Base-by-base conservation (phyloP, 2,113 vertebrate species). In the Pleuronectes platessa region DNA sequence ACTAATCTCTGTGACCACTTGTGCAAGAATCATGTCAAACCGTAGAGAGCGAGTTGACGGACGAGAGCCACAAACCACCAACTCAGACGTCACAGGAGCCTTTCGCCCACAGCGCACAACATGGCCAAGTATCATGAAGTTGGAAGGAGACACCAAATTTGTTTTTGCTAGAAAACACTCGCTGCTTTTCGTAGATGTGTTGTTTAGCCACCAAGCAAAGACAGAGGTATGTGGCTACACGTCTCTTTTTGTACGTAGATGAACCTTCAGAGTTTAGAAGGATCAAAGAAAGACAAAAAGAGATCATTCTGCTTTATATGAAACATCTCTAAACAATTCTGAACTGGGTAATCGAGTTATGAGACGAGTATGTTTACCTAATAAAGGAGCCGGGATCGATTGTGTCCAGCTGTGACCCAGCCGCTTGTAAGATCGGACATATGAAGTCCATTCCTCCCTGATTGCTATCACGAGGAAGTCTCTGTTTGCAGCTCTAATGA, bases 391-490 rank as follows among this genome's bases (percentile, higher is more conserved):
- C 45, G 26, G 55, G 61, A 61, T 81, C 27, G 4, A 83, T 67
- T 84, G 60, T 71, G 65, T 78, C 64, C 72, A 82, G 81, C 78
- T 84, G 79, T 67, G 77, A 76, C 49, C 68, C 54, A 64, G 67
- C 31, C 11, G 27, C n/a, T 53, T 51, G 67, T 21, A 13, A 77
- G 55, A 88, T 84, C 78, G 73, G 72, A 88, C 79, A 60, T 56
- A 47, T 67, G 79, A 82, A 79, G 67, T 74, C 72, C 14, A 70
- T 78, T 69, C 71, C 80, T 71, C 61, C 26, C 20, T 1, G 77
- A 90, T 88, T 40, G 68, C 58, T 76, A 87, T 82, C 77, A 54
- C 45, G 35, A 87, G 86, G 81, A 90, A 89, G 86, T 88, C 62
- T 90, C 56, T 70, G 75, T 81, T 89, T 75, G 61, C 54, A 83